Base-by-base conservation (phyloP, 1,140 invertebrate genomes). In the Phocides pigmalion region DNA sequence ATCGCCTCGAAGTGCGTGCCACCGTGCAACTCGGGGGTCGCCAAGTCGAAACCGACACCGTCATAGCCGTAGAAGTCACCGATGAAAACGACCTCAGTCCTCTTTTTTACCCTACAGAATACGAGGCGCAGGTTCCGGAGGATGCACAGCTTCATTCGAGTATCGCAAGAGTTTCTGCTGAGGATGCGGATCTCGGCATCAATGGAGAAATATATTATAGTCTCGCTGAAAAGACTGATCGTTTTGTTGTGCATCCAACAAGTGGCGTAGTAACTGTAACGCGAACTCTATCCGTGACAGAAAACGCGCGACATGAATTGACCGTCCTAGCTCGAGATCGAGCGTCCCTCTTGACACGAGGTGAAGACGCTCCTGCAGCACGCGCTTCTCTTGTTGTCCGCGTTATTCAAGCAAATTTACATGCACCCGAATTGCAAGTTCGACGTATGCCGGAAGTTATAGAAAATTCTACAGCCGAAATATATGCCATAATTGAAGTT, bases 181-280 rank as follows among this genome's bases (percentile, higher is more conserved):
- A 97, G 76, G 98, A 99, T 91, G 97, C 98, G 4, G 98, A 99
- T 87, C 92, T 98, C 8, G 98, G 98, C 0, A 93, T 96, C 47
- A 99, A 99, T 84, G 97, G 97, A 1, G 97, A 99, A 92, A 97
- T 99, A 71, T 99, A 99, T 88, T 99, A 99, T 86, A 98, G 96
- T 87, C 96, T 99, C 71, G 92, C 94, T n/a, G 94, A 98, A 64
- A 91, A 93, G 12, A 97, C 95, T 4, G 95, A 97, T 68, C 94
- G 95, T 66, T 99, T 99, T 86, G 96, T 97, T 4, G 95, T 99
- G 59, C 97, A 99, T 92, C 97, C 98, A 8, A 97, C 97, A 20
- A 97, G 95, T 9, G 98, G 98, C 2, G 94, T 97, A 6, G 94
- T 99, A 35, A 96, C 96, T 1, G 93, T 98, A 4, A 97, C 97